phyloP scores from a whole-genome alignment of 2,888 invertebrate genomes.

The Aporophyla nigra region DNA sequence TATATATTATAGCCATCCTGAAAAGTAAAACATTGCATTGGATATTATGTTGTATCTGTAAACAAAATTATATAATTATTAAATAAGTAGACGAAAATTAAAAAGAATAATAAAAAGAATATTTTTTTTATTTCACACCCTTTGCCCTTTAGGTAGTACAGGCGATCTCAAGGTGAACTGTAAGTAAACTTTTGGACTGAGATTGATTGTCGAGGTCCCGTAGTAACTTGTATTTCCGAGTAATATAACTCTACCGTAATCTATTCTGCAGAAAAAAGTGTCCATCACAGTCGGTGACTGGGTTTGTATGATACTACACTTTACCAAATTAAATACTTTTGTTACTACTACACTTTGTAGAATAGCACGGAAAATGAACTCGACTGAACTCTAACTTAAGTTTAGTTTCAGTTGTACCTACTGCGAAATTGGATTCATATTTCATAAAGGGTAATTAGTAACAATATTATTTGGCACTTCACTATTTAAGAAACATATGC shows the following conservation, averaged over 20 bases:
- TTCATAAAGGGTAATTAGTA: no score
- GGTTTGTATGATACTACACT: slow-evolving; percentile 24
- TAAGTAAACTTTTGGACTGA: slow-evolving; percentile 22
- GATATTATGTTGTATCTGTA: background rate
- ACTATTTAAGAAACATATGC: no score
- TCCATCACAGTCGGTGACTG: slow-evolving; percentile 20
- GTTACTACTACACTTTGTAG: background rate
- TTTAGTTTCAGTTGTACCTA: no score
- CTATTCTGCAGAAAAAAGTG: slow-evolving; percentile 33
- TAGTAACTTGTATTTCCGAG: slow-evolving; percentile 14
- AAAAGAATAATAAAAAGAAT: background rate
- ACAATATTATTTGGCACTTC: no score
- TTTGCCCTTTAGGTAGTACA: background rate
- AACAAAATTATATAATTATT: slow-evolving; percentile 6
- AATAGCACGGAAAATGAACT: background rate
- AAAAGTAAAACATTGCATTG: background rate
- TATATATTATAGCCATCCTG: no score
- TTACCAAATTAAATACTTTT: slow-evolving; percentile 23
- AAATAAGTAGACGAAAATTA: slow-evolving; percentile 26
- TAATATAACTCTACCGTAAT: slow-evolving; percentile 36
- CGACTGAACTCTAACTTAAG: no score
- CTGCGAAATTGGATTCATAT: no score
- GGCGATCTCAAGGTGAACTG: background rate
- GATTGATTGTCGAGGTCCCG: slow-evolving; percentile 28
- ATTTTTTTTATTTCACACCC: slow-evolving; percentile 3